Conservation (phyloP, 2,888 invertebrate species). For the Mycalesis mineus region DNA sequence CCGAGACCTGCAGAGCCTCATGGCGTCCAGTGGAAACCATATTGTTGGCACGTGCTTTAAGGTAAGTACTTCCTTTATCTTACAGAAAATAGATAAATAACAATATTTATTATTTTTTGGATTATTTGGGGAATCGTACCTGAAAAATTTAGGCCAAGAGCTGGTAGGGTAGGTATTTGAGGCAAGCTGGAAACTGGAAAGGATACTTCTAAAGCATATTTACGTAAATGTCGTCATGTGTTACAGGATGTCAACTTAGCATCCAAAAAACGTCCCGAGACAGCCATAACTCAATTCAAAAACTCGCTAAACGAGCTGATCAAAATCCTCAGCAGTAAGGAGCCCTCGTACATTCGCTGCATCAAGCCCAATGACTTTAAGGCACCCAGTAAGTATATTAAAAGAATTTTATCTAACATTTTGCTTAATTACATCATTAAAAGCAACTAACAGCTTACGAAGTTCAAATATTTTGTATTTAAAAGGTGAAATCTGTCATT, state of each 20-base stretch:
- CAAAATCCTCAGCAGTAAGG: slow-evolving; percentile 93
- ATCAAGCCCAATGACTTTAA: slow-evolving; percentile 96
- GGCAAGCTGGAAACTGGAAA: too few species aligned
- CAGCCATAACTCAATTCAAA: slow-evolving; percentile 94
- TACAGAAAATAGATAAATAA: neutral
- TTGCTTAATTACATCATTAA: too few species aligned
- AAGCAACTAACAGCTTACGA: too few species aligned
- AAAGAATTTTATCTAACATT: too few species aligned
- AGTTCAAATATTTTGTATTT: too few species aligned
- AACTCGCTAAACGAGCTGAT: slow-evolving; percentile 90
- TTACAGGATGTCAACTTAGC: slow-evolving; percentile 77
- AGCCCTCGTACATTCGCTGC: slow-evolving; percentile 95
- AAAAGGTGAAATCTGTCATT: too few species aligned
- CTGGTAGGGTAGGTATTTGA: too few species aligned
- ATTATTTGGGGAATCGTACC: too few species aligned
- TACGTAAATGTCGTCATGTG: too few species aligned
- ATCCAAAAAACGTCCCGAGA: slow-evolving; percentile 91
- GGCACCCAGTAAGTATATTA: slow-evolving; percentile 71
- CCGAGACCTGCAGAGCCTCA: slow-evolving; percentile 90
- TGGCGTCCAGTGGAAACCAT: slow-evolving; percentile 79
- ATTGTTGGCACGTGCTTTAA: slow-evolving; percentile 66
- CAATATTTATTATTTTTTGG: too few species aligned
- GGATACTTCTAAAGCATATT: too few species aligned
- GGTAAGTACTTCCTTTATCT: slow-evolving; percentile 44
- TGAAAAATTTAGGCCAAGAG: too few species aligned